A percentile compares a stretch with the other conserved stretches of the same genome.
Evolutionary conservation across 2,888 invertebrate species (phyloP).

Genomic region (Bombyx huttoni): DNA sequence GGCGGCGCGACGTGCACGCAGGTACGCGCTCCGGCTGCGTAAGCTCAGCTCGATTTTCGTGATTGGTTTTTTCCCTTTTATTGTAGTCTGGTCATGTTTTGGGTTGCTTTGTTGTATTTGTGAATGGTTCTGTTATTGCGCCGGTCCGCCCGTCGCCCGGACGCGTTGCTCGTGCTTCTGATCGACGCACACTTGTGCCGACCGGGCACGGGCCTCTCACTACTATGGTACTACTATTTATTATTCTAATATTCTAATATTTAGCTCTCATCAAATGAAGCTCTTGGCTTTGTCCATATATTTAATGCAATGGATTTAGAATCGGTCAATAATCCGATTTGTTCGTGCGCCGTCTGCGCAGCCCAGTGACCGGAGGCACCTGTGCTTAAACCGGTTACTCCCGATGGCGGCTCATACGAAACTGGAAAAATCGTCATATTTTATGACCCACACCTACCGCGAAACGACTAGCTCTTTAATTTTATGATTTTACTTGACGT

Average conservation of each 20-base stretch:
- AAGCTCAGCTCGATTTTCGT: conserved; percentile 59
- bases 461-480: conserved; percentile 2
- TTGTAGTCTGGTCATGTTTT: conserved; percentile 60
- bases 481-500: not conserved
- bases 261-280: not conserved
- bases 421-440: conserved; percentile 46
- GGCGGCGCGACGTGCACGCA: conserved; percentile 37
- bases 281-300: not conserved
- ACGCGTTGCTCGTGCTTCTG: conserved; percentile 13
- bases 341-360: conserved; percentile 7
- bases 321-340: not conserved
- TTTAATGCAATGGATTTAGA: not conserved
- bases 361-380: conserved; percentile 51
- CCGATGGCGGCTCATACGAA: conserved; percentile 41
- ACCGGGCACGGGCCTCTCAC: no score
- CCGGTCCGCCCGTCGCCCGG: conserved; percentile 13
- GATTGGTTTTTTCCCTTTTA: conserved; percentile 54
- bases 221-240: no score
- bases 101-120: conserved; percentile 61
- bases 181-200: no score
- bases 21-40: conserved; percentile 54
- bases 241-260: no score
- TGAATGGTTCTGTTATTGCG: conserved; percentile 48
- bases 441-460: conserved; percentile 34
- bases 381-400: conserved; percentile 52